Percentiles rank a stretch among this genome's conserved stretches.
Conservation (phyloP, 2,797 vertebrate genomes). For the Halcyon leucocephala region DNA sequence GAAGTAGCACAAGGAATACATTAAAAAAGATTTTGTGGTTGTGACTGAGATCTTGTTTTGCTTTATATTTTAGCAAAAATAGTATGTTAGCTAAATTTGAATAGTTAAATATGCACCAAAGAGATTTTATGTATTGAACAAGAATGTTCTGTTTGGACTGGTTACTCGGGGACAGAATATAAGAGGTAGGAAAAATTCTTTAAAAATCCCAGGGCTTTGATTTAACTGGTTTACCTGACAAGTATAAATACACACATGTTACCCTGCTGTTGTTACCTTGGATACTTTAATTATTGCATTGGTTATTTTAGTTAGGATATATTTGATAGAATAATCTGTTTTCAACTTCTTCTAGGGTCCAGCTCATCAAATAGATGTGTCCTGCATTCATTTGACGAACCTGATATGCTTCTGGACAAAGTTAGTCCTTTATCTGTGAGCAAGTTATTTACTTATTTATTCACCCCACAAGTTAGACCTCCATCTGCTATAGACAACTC, state of each 20-base stretch:
- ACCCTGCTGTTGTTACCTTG: slow-evolving; percentile 49
- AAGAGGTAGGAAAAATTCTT: not conserved
- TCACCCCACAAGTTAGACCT: not conserved
- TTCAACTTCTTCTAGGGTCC: not conserved
- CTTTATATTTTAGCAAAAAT: slow-evolving; percentile 80
- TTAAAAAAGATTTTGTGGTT: slow-evolving; percentile 96
- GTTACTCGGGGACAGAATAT: slow-evolving; percentile 34
- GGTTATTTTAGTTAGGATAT: slow-evolving; percentile 59
- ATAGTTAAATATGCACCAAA: slow-evolving; percentile 48
- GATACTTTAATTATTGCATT: slow-evolving; percentile 55
- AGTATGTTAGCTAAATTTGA: slow-evolving; percentile 80
- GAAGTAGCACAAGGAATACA: slow-evolving; percentile 99
- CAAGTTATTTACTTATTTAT: not conserved
- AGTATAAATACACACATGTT: slow-evolving; percentile 28
- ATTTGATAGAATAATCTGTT: slow-evolving; percentile 61
- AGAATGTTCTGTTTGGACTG: slow-evolving; percentile 41
- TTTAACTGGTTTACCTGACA: slow-evolving; percentile 46
- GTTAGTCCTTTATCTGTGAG: not conserved
- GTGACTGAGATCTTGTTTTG: slow-evolving; percentile 89
- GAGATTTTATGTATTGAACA: slow-evolving; percentile 47
- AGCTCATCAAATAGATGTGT: slow-evolving; percentile 20
- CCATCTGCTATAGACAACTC: not conserved
- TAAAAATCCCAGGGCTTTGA: slow-evolving; percentile 37
- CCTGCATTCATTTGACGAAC: slow-evolving; percentile 14
- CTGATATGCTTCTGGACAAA: slow-evolving; percentile 2